These are phyloP conservation scores for Gymnosoma rotundatum DNA, from an alignment of 2,888 invertebrate species.

Conservation along the genomic window DNA sequence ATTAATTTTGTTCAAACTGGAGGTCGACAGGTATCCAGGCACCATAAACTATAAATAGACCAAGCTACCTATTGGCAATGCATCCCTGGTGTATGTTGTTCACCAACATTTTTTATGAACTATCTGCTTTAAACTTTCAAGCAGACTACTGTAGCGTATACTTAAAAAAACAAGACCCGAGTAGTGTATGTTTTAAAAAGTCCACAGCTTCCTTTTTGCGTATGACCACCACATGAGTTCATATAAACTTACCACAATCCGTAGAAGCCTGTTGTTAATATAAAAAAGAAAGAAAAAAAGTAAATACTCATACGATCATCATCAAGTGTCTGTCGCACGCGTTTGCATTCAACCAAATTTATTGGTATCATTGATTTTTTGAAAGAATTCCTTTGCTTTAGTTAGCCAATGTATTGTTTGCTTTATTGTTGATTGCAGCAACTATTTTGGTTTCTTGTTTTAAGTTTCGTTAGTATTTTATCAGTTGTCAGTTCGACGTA, in stretches of 20 bases:
- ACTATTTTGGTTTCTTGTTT: slow-evolving; percentile 66
- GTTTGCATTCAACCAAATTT: slow-evolving; percentile 81
- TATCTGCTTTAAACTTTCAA: neutral
- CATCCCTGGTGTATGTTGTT: too few species aligned
- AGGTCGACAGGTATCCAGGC: too few species aligned
- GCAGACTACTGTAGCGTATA: slow-evolving; percentile 22
- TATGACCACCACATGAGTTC: slow-evolving; percentile 14
- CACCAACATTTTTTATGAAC: too few species aligned
- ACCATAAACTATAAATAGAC: too few species aligned
- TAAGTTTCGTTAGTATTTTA: slow-evolving; percentile 69
- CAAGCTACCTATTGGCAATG: too few species aligned
- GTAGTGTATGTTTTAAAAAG: slow-evolving; percentile 36
- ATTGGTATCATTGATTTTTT: slow-evolving; percentile 78
- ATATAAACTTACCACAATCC: neutral
- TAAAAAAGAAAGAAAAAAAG: neutral
- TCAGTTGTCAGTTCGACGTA: slow-evolving; percentile 67
- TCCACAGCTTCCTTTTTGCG: slow-evolving; percentile 58
- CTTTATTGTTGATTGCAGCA: slow-evolving; percentile 56
- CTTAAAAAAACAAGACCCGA: slow-evolving; percentile 19
- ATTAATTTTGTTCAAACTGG: too few species aligned
- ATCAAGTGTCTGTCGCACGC: slow-evolving; percentile 77
- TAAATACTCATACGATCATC: slow-evolving; percentile 45
- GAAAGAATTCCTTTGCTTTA: slow-evolving; percentile 53
- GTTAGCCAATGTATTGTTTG: slow-evolving; percentile 58
- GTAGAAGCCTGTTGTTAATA: slow-evolving; percentile 7